A percentile compares a stretch with the other conserved stretches of the same genome.
Conservation (phyloP, 2,113 vertebrate genomes). For the Rhabdomys dilectus region DNA sequence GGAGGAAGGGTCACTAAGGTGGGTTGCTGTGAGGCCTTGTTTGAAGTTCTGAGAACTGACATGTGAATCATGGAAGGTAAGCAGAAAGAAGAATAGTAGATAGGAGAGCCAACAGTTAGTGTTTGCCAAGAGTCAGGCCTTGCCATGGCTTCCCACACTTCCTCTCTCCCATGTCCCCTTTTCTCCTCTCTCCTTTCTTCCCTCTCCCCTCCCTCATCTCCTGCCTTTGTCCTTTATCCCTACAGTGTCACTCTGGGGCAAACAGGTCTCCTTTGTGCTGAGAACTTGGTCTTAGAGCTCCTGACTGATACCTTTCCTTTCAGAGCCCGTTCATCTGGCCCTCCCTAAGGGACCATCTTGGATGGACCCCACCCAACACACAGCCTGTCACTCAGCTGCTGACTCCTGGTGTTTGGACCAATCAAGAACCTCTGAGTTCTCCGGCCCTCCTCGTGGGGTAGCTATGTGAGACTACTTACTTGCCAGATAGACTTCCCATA, state of each 20-base stretch:
- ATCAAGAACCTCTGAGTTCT: neutral
- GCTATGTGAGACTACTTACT: constrained; percentile 10
- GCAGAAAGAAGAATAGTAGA: no score
- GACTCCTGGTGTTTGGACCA: neutral
- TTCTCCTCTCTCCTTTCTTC: neutral
- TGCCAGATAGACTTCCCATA: constrained; percentile 55
- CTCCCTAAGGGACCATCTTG: neutral
- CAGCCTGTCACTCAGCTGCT: neutral
- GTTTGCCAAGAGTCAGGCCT: no score
- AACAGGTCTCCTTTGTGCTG: neutral
- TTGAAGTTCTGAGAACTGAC: no score
- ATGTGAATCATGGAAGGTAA: no score
- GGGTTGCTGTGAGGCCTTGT: no score
- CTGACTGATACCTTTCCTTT: neutral
- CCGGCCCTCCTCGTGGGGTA: neutral
- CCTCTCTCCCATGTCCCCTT: neutral
- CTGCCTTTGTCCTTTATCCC: neutral
- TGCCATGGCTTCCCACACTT: no score
- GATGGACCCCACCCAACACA: neutral
- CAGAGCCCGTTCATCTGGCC: no score
- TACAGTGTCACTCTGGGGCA: neutral
- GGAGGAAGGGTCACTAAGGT: no score
- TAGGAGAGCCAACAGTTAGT: no score
- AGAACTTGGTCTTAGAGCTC: neutral
- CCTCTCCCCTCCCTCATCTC: neutral